phyloP scores from a whole-genome alignment of 2,797 vertebrate species.

The Paramormyrops hopkinsi region DNA sequence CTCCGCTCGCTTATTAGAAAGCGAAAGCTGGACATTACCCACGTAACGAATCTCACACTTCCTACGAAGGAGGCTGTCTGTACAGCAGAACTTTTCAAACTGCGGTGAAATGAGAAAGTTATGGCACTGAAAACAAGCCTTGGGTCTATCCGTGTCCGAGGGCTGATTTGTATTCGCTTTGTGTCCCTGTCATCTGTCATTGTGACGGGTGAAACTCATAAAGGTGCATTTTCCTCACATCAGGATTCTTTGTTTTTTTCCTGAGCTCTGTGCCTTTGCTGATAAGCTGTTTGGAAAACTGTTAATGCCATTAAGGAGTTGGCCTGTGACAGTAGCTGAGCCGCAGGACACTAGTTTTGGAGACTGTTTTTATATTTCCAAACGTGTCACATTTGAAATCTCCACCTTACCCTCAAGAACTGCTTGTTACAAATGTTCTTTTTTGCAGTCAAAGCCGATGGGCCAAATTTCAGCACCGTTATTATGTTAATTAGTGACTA shows the following conservation, averaged over 20 bases:
- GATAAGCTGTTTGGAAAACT: neutral
- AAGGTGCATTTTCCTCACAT: neutral
- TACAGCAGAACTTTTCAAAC: neutral
- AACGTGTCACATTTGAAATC: neutral
- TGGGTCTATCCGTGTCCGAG: neutral
- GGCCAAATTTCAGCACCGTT: neutral
- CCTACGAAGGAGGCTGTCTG: neutral
- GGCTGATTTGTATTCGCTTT: neutral
- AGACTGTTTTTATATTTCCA: neutral
- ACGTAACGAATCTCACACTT: neutral
- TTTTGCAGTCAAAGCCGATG: neutral
- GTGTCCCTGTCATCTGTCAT: neutral
- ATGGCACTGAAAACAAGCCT: neutral
- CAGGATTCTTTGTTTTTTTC: neutral
- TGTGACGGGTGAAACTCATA: neutral
- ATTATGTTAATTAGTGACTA: neutral
- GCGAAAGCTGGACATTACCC: neutral
- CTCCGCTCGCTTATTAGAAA: neutral
- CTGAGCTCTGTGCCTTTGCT: neutral
- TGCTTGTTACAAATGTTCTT: neutral
- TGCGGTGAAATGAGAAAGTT: neutral
- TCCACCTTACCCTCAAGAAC: neutral
- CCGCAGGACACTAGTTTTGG: neutral
- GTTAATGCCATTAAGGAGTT: constrained; percentile 1
- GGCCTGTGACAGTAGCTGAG: neutral